Percentiles rank a stretch among this genome's conserved stretches.
Conservation (phyloP, 2,797 vertebrate species). For the Sebastes ruberrimus region DNA sequence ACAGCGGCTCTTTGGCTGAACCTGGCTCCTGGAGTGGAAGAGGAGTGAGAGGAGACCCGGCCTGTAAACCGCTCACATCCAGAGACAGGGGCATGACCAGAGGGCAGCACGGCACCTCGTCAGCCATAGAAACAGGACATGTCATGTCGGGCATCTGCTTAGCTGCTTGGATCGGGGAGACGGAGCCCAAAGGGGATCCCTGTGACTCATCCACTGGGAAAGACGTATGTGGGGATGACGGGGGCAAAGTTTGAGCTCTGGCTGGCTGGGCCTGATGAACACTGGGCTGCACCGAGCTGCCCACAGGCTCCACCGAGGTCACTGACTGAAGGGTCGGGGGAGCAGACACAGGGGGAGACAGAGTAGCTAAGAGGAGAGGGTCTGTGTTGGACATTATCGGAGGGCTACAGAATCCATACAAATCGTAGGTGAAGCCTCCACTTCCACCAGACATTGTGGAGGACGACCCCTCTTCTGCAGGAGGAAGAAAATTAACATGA, state of each 20-base stretch:
- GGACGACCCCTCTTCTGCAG: conserved; percentile 78
- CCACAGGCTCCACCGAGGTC: conserved; percentile 51
- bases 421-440: conserved; percentile 77
- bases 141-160: conserved; percentile 73
- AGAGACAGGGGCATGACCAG: conserved; percentile 82
- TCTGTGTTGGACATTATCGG: conserved; percentile 80
- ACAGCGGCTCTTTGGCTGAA: conserved; percentile 66
- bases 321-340: conserved; percentile 66
- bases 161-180: conserved; percentile 70
- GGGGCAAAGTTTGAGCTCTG: conserved; percentile 54
- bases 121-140: conserved; percentile 68
- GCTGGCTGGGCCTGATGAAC: conserved; percentile 60
- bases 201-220: conserved; percentile 70
- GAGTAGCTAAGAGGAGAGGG: conserved; percentile 75
- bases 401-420: conserved; percentile 81
- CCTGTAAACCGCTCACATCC: conserved; percentile 74
- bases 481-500: neutral
- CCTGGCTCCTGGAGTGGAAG: conserved; percentile 72
- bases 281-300: conserved; percentile 46
- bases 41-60: conserved; percentile 70
- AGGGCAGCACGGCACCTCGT: conserved; percentile 84
- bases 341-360: conserved; percentile 74
- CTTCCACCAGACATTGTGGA: conserved; percentile 83
- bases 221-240: conserved; percentile 59
- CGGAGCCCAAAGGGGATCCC: conserved; percentile 61